Conservation (phyloP, 2,113 vertebrate genomes). For the Cyanoliseus patagonus region DNA sequence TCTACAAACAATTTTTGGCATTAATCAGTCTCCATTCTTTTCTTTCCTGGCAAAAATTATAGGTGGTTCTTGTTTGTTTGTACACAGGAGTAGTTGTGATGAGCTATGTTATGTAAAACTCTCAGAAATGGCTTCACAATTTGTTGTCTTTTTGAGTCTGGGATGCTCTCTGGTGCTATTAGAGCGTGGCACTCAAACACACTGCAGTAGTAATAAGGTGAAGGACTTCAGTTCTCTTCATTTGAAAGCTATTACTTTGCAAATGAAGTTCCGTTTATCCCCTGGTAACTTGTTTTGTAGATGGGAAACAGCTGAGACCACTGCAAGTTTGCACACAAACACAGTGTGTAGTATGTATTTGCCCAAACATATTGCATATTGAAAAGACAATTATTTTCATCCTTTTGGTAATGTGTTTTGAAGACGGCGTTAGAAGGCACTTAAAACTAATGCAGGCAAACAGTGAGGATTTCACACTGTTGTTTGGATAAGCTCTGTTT, state of each 20-base stretch:
- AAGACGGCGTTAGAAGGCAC: neutral
- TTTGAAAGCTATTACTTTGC: slow-evolving; percentile 25
- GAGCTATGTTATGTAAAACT: neutral
- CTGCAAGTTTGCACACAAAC: neutral
- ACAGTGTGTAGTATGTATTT: neutral
- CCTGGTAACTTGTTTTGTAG: neutral
- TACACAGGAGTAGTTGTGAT: neutral
- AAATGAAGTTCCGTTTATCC: neutral
- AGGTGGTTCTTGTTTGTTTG: neutral
- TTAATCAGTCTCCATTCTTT: neutral
- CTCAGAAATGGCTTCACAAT: neutral
- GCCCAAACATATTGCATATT: neutral
- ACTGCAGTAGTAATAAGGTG: neutral
- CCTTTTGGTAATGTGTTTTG: neutral
- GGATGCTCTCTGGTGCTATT: neutral
- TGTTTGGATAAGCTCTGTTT: neutral
- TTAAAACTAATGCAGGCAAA: neutral
- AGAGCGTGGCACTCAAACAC: neutral
- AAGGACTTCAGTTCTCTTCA: neutral
- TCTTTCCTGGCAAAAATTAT: neutral
- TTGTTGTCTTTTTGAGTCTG: neutral
- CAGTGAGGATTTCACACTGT: neutral
- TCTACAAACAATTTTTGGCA: neutral
- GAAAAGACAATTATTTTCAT: neutral
- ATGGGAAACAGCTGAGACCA: neutral